Conservation (phyloP, 2,888 invertebrate genomes). For the Meandrusa payeni region DNA sequence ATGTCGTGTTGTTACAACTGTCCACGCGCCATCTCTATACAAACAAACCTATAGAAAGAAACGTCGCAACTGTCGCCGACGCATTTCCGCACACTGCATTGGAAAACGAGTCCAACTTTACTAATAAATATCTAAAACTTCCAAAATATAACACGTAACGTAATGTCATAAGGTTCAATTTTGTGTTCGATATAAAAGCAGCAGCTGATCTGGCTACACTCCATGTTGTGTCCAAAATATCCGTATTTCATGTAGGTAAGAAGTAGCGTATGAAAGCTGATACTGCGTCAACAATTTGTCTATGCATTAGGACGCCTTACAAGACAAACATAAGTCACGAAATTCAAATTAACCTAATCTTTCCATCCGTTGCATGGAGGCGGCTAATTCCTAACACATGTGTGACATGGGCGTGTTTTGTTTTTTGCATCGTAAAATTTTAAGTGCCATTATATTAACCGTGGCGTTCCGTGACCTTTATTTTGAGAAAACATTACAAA, state of each 20-base stretch:
- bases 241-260: slow-evolving; percentile 59
- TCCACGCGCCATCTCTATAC: slow-evolving; percentile 60
- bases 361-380: slow-evolving; percentile 55
- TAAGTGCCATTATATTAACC: slow-evolving; percentile 75
- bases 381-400: slow-evolving; percentile 71
- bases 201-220: slow-evolving; percentile 30
- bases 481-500: slow-evolving; percentile 28
- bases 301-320: slow-evolving; percentile 67
- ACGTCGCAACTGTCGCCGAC: slow-evolving; percentile 61
- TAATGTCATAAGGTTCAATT: slow-evolving; percentile 35
- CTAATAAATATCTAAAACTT: slow-evolving; percentile 25
- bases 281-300: slow-evolving; percentile 77
- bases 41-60: slow-evolving; percentile 53
- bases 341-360: slow-evolving; percentile 75
- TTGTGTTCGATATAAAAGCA: slow-evolving; percentile 26
- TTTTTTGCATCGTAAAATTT: slow-evolving; percentile 65
- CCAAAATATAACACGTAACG: slow-evolving; percentile 26
- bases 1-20: slow-evolving; percentile 61
- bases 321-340: slow-evolving; percentile 75
- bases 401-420: slow-evolving; percentile 39
- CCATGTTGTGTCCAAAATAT: slow-evolving; percentile 40
- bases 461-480: slow-evolving; percentile 49
- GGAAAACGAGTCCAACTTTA: slow-evolving; percentile 48
- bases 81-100: slow-evolving; percentile 57
- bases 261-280: slow-evolving; percentile 72